phyloP scores from a whole-genome alignment of 2,797 vertebrate genomes.

The Phalloptychus januarius region DNA sequence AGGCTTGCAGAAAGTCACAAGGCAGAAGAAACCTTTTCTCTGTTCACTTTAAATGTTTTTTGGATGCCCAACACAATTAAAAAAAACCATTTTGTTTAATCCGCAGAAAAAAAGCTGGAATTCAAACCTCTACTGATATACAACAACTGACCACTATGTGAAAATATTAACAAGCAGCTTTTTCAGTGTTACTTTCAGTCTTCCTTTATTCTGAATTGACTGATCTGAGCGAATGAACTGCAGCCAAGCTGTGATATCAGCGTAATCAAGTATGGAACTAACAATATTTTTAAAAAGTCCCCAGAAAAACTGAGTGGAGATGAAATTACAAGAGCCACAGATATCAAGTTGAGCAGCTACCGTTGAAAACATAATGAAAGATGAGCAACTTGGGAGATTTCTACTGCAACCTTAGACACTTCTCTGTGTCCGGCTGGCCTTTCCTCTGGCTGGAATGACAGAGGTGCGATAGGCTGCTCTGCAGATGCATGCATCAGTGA shows the following conservation, averaged over 20 bases:
- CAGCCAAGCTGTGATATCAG: background rate
- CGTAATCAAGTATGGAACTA: background rate
- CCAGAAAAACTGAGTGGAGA: background rate
- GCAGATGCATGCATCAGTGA: background rate
- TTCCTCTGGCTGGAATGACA: background rate
- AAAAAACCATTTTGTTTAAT: background rate
- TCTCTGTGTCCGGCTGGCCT: background rate
- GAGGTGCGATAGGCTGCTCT: background rate
- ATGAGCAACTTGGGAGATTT: background rate
- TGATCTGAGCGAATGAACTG: background rate
- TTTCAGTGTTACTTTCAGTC: background rate
- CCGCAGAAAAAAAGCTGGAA: background rate
- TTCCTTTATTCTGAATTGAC: background rate
- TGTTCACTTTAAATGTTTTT: background rate
- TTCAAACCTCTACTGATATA: background rate
- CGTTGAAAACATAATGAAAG: background rate
- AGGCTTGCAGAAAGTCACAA: background rate
- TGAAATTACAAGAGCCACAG: background rate
- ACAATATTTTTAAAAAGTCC: background rate
- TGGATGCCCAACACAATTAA: background rate
- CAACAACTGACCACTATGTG: background rate
- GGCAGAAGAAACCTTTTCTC: background rate
- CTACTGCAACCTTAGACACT: background rate
- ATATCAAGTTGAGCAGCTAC: background rate
- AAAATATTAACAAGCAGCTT: background rate